phyloP scores from a whole-genome alignment of 2,113 vertebrate genomes.

The Stegostoma tigrinum region DNA sequence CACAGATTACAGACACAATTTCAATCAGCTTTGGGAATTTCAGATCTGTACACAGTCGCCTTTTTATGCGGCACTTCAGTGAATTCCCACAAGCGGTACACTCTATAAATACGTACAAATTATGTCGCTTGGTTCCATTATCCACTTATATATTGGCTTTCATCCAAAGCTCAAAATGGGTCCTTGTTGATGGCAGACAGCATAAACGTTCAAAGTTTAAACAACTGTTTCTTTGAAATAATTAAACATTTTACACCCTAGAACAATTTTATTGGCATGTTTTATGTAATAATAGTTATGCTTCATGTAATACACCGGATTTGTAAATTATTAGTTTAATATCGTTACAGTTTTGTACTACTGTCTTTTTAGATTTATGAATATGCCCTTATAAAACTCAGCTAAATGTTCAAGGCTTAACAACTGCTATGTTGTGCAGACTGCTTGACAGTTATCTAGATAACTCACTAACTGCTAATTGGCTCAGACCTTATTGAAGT shows the following conservation, averaged over 20 bases:
- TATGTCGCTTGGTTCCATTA: background rate
- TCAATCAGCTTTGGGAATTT: background rate
- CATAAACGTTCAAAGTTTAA: background rate
- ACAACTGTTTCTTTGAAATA: background rate
- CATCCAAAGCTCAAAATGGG: background rate
- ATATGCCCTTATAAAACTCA: slow-evolving; percentile 26
- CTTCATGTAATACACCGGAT: too few relatives aligned
- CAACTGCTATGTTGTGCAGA: slow-evolving; percentile 2
- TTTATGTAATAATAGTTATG: too few relatives aligned
- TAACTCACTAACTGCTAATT: background rate
- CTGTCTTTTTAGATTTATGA: slow-evolving; percentile 30
- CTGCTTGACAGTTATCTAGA: background rate
- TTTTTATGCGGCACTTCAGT: background rate
- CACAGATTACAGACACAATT: background rate
- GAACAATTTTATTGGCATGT: background rate
- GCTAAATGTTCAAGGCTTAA: slow-evolving; percentile 27
- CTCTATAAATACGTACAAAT: slow-evolving; percentile 32
- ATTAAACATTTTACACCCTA: background rate
- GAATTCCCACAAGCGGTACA: background rate
- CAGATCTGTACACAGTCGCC: background rate
- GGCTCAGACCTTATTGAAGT: slow-evolving; percentile 14
- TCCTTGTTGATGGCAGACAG: background rate
- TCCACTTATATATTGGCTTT: background rate
- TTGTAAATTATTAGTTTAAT: background rate
- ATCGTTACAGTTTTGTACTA: background rate